Evolutionary conservation across 1,140 invertebrate species (phyloP).

Genomic region (Sitobion miscanthi): DNA sequence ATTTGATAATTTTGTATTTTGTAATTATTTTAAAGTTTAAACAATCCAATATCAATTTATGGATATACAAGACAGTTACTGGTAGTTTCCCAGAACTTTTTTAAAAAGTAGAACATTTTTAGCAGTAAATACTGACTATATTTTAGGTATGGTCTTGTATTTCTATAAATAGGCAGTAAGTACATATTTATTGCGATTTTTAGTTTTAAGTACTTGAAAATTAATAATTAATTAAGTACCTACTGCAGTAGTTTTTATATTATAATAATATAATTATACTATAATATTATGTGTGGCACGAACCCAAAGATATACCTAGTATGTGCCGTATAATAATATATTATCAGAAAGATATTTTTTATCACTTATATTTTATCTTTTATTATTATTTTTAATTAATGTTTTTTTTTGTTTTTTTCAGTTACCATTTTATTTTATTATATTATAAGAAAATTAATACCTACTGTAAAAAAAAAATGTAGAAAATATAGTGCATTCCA

Average conservation of each 20-base stretch:
- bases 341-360: background rate
- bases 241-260: too few relatives aligned
- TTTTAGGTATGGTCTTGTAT: too few relatives aligned
- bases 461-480: background rate
- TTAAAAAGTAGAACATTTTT: background rate
- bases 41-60: background rate
- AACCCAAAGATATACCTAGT: background rate
- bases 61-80: background rate
- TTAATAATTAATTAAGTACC: background rate
- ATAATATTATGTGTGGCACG: background rate
- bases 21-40: background rate
- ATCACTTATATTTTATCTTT: background rate
- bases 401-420: background rate
- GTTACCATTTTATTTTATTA: constrained; percentile 9
- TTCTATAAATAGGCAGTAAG: too few relatives aligned
- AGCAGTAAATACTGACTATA: background rate
- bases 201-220: background rate
- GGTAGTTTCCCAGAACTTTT: background rate
- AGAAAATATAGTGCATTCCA: background rate
- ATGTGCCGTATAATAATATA: background rate
- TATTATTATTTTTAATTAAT: constrained; percentile 1
- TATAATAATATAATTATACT: background rate
- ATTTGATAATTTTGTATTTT: background rate
- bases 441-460: background rate
- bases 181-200: background rate